phyloP scores from a whole-genome alignment of 2,888 invertebrate species.

The Meloe dianella region DNA sequence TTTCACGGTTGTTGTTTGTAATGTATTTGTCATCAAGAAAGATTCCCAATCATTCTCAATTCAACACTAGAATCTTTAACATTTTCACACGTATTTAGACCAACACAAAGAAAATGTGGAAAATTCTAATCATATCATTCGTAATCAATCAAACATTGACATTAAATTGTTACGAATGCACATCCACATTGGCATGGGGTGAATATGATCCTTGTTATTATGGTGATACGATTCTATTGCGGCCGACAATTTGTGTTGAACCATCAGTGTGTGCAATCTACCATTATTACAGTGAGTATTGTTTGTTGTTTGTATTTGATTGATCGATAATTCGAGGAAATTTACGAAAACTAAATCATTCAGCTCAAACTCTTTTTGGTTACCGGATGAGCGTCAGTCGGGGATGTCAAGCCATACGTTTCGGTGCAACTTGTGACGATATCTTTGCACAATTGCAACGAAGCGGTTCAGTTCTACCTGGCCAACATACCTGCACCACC shows the following conservation, averaged over 20 bases:
- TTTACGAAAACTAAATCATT: neutral
- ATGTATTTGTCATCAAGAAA: neutral
- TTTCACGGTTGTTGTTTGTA: neutral
- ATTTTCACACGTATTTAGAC: too few relatives aligned
- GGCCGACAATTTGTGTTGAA: slow-evolving; percentile 44
- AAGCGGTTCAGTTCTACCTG: slow-evolving; percentile 44
- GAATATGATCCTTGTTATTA: slow-evolving; percentile 44
- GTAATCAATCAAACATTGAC: neutral
- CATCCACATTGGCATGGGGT: slow-evolving; percentile 36
- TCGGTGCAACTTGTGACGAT: slow-evolving; percentile 50
- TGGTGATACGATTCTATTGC: slow-evolving; percentile 44
- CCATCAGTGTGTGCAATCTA: slow-evolving; percentile 51
- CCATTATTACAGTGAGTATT: slow-evolving; percentile 46
- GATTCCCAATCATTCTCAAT: neutral
- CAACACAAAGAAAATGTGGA: neutral
- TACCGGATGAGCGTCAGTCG: slow-evolving; percentile 40
- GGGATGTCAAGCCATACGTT: slow-evolving; percentile 48
- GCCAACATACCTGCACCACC: slow-evolving; percentile 50
- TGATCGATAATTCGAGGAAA: too few relatives aligned
- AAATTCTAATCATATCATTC: neutral
- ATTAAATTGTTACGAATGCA: slow-evolving; percentile 44
- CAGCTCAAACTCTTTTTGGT: slow-evolving; percentile 18
- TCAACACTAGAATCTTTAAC: neutral
- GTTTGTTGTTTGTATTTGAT: neutral
- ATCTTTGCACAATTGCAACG: slow-evolving; percentile 48